A percentile compares a stretch with the other conserved stretches of the same genome.
These are phyloP conservation scores for Sphaeramia orbicularis DNA, from an alignment of 2,797 vertebrate genomes.

Conservation along the genomic window DNA sequence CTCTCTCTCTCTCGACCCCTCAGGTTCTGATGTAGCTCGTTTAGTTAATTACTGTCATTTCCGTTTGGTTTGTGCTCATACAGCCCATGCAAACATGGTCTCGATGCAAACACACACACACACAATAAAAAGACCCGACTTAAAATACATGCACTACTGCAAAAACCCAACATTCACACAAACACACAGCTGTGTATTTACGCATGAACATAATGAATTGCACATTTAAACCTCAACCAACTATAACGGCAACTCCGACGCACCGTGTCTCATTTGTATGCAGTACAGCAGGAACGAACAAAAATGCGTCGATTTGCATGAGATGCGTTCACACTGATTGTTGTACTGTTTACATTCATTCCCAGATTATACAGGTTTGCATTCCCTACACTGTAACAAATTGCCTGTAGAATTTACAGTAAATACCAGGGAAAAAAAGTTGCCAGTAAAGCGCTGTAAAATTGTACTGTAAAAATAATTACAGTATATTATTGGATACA, in stretches of 20 bases:
- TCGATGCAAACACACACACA: constrained; percentile 14
- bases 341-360: too few relatives aligned
- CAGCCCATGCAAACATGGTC: constrained; percentile 36
- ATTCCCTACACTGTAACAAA: too few relatives aligned
- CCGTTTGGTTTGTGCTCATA: constrained; percentile 68
- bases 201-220: constrained; percentile 1
- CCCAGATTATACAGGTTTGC: too few relatives aligned
- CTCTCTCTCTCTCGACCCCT: constrained; percentile 25
- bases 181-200: constrained; percentile 11
- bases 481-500: too few relatives aligned
- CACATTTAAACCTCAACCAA: constrained; percentile 3
- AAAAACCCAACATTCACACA: constrained; percentile 23
- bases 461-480: too few relatives aligned
- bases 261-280: neutral
- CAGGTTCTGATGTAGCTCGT: constrained; percentile 74
- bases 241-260: constrained; percentile 2
- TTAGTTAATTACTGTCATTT: constrained; percentile 80
- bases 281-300: too few relatives aligned
- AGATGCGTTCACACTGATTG: too few relatives aligned
- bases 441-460: too few relatives aligned
- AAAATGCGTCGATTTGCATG: too few relatives aligned
- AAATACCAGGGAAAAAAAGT: too few relatives aligned
- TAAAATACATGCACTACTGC: constrained; percentile 21
- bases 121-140: constrained; percentile 8
- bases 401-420: too few relatives aligned